Conservation (phyloP, 2,888 invertebrate genomes). For the Unio delphinus region DNA sequence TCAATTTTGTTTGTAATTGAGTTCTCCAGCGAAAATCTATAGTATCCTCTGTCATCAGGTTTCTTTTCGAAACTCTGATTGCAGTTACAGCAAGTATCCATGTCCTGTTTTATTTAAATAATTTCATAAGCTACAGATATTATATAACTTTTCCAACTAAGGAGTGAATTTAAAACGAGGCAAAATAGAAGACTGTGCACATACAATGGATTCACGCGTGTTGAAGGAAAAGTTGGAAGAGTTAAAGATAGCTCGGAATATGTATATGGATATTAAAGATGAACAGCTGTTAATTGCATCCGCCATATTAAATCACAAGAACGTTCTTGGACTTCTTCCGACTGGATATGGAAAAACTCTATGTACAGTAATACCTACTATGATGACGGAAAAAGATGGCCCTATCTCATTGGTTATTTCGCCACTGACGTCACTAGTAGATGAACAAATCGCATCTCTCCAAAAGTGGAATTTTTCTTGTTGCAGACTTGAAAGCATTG, state of each 20-base stretch:
- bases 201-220: conserved; percentile 3
- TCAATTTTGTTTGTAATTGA: no score
- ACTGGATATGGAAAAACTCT: conserved; percentile 23
- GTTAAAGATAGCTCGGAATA: conserved; percentile 1
- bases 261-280: conserved; percentile 6
- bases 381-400: not conserved
- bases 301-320: conserved; percentile 3
- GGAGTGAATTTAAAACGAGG: not conserved
- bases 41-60: no score
- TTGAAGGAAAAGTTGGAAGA: conserved; percentile 2
- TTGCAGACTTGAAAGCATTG: conserved; percentile 6
- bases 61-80: not conserved
- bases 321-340: conserved; percentile 13
- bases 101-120: conserved; percentile 9
- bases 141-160: conserved; percentile 12
- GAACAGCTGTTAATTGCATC: conserved; percentile 9
- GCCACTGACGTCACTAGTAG: conserved; percentile 15
- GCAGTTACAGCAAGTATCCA: conserved; percentile 14
- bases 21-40: no score
- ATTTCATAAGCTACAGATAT: conserved; percentile 1
- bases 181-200: no score
- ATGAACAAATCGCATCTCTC: conserved; percentile 14
- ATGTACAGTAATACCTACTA: conserved; percentile 10
- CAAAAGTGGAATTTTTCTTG: conserved; percentile 9
- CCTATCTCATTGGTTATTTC: conserved; percentile 14